A percentile compares a stretch with the other conserved stretches of the same genome.
Conservation (phyloP, 1,140 invertebrate species). For the Battus philenor region DNA sequence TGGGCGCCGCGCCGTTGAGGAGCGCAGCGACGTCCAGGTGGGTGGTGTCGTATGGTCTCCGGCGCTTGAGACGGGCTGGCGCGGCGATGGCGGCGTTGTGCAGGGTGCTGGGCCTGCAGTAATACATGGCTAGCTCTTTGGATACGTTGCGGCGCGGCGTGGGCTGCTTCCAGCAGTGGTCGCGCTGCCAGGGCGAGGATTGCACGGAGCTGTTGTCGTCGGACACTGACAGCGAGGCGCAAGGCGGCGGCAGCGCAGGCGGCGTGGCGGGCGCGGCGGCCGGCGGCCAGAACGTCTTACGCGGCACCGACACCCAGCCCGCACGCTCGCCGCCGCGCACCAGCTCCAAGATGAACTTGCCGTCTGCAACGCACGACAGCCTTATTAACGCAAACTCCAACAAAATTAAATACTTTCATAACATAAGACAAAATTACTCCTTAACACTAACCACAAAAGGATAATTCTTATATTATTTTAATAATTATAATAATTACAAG, state of each 20-base stretch:
- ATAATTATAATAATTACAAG: too few relatives aligned
- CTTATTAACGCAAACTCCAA: too few relatives aligned
- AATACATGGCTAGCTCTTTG: slow-evolving; percentile 84
- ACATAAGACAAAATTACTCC: too few relatives aligned
- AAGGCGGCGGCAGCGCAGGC: slow-evolving; percentile 47
- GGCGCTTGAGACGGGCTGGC: slow-evolving; percentile 73
- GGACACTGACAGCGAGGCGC: slow-evolving; percentile 80
- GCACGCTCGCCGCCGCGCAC: slow-evolving; percentile 87
- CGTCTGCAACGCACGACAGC: slow-evolving; percentile 80
- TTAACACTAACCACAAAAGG: too few relatives aligned
- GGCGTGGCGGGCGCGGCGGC: slow-evolving; percentile 80
- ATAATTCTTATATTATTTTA: too few relatives aligned
- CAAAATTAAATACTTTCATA: too few relatives aligned
- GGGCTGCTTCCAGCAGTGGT: slow-evolving; percentile 91
- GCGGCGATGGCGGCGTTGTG: slow-evolving; percentile 59
- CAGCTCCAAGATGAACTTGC: slow-evolving; percentile 91
- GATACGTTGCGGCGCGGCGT: slow-evolving; percentile 83
- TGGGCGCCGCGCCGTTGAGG: slow-evolving; percentile 44
- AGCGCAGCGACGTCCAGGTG: slow-evolving; percentile 39
- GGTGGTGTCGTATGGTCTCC: slow-evolving; percentile 72
- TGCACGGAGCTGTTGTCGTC: slow-evolving; percentile 93
- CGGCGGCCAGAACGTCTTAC: slow-evolving; percentile 90
- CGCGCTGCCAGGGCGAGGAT: slow-evolving; percentile 91
- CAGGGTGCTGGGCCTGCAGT: slow-evolving; percentile 78
- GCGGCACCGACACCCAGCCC: slow-evolving; percentile 90